Evolutionary conservation across 2,888 invertebrate genomes (phyloP), one percentile per base, ranked within the genome.

Genomic region (Drosophila eohydei): DNA sequence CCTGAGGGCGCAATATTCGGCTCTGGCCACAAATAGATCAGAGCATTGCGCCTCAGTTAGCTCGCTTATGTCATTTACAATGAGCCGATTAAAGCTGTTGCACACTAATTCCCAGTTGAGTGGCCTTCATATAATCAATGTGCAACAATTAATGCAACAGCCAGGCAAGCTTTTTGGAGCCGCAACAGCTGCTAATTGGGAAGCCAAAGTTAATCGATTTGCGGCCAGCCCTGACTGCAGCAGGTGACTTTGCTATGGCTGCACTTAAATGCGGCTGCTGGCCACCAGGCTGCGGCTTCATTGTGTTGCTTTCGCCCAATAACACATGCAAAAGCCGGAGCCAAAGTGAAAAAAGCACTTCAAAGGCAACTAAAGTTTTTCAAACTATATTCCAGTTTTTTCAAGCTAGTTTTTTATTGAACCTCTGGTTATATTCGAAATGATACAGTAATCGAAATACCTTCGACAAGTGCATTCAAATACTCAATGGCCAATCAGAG

Each of bases 181-280:
- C 61, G 16, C 70, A 78, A 67, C 80, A 83, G 69, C 67, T 78
- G 87, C 81, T 89, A 89, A 85, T 88, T 85, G 83, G 83, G 73
- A 81, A 74, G 70, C 81, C 73, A 81, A 90, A 87, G 75, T 81
- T 83, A 89, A 90, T 83, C 87, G 86, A 83, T 88, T 86, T 87
- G 89, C 46, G 89, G 80, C 57, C 38, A 48, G 30, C 32, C 14
- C 32, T 36, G 44, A 11, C 26, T 60, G 57, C 61, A 28, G 36
- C 50, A 46, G 40, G 28, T 41, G 40, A 52, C 63, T 80, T 71
- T 44, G 44, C 65, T 58, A 61, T 26, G 68, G 80, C 74, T 70
- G 65, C 52, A 61, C 46, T 54, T 57, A 69, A 64, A 51, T 74
- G 79, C 43, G 79, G 70, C 59, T 60, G 68, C 9, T 30, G 4